Evolutionary conservation across 2,113 vertebrate genomes (phyloP).

Genomic region (Podilymbus podiceps): DNA sequence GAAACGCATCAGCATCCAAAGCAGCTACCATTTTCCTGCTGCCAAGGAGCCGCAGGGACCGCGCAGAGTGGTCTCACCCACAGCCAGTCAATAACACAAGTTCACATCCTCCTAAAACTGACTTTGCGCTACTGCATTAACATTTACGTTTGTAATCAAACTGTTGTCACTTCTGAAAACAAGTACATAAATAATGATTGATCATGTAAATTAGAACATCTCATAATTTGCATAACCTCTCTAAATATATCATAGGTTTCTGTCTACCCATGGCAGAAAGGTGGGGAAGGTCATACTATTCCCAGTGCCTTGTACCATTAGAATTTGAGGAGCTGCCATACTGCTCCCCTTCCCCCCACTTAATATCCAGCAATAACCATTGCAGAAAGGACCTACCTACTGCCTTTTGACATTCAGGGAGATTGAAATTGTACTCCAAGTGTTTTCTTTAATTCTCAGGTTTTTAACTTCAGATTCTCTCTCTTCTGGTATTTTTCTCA

Average conservation of each 20-base stretch:
- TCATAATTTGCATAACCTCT: neutral
- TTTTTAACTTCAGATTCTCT: neutral
- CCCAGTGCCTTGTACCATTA: neutral
- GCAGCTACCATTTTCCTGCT: neutral
- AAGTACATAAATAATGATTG: neutral
- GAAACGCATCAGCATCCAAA: neutral
- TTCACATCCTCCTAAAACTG: neutral
- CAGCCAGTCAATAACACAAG: neutral
- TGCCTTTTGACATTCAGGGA: neutral
- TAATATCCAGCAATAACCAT: neutral
- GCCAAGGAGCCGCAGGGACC: neutral
- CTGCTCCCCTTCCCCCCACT: neutral
- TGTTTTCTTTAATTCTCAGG: neutral
- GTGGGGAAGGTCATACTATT: neutral
- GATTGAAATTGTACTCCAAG: neutral
- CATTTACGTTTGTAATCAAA: constrained; percentile 13
- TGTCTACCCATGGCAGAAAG: neutral
- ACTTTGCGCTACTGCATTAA: neutral
- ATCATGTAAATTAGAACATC: neutral
- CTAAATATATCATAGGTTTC: neutral
- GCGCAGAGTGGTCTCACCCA: accelerated
- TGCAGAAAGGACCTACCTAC: neutral
- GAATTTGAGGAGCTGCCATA: neutral
- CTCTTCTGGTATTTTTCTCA: neutral
- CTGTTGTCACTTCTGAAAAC: neutral